Conservation (phyloP, 2,113 vertebrate species). For the Melospiza melodia region DNA sequence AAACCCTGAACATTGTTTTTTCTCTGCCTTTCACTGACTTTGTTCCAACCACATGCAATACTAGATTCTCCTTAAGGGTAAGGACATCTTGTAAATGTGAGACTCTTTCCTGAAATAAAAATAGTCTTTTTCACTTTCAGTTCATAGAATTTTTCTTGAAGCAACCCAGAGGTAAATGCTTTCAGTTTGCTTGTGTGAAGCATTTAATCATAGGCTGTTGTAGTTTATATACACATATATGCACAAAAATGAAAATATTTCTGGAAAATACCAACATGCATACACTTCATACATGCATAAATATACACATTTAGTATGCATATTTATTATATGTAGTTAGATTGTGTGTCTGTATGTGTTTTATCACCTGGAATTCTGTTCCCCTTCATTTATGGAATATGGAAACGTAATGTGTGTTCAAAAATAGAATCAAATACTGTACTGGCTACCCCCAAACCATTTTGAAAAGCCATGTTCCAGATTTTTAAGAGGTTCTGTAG, state of each 20-base stretch:
- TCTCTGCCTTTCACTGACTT: slow-evolving; percentile 96
- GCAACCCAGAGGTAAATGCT: not conserved
- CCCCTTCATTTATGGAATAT: not conserved
- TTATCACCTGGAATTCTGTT: not conserved
- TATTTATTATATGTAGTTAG: not conserved
- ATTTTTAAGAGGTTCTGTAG: not conserved
- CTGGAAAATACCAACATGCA: not conserved
- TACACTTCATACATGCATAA: not conserved
- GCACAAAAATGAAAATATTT: not conserved
- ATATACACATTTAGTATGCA: not conserved
- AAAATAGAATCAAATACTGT: not conserved
- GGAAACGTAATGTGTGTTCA: not conserved
- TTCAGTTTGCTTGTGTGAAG: not conserved
- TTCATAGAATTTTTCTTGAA: not conserved
- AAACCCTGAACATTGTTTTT: slow-evolving; percentile 95
- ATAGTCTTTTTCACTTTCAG: fast-evolving
- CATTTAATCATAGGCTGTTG: not conserved
- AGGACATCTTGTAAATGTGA: not conserved
- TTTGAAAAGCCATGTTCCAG: not conserved
- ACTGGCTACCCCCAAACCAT: not conserved
- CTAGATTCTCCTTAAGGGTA: slow-evolving; percentile 90
- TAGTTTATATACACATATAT: not conserved
- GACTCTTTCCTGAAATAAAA: not conserved
- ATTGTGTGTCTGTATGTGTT: not conserved
- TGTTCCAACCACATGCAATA: slow-evolving; percentile 91